phyloP scores from a whole-genome alignment of 2,797 vertebrate species.

The Lepilemur septentrionalis region DNA sequence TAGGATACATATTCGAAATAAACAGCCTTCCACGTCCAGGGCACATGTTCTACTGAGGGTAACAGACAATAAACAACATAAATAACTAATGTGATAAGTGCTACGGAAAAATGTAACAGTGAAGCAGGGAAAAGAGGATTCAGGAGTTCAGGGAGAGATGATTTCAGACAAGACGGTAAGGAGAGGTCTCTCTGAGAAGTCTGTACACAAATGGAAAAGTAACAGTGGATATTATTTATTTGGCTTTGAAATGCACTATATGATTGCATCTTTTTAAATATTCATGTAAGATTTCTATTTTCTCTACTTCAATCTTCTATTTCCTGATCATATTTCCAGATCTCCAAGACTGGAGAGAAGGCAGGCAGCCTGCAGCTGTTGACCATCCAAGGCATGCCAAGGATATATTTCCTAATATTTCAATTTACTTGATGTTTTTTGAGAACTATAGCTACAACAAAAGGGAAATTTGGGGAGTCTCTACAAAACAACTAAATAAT shows the following conservation, averaged over 20 bases:
- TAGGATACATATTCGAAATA: accelerated
- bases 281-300: not conserved
- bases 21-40: not conserved
- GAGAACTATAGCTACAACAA: not conserved
- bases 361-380: not conserved
- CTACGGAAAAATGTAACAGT: not conserved
- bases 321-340: not conserved
- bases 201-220: not conserved
- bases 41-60: not conserved
- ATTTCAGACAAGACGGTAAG: not conserved
- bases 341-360: not conserved
- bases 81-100: not conserved
- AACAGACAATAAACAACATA: not conserved
- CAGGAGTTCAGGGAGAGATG: not conserved
- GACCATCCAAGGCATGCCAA: not conserved
- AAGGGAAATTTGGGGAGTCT: slow-evolving; percentile 25
- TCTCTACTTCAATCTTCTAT: not conserved
- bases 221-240: not conserved
- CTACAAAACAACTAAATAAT: slow-evolving; percentile 18
- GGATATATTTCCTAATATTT: not conserved
- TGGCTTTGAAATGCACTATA: not conserved
- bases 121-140: not conserved
- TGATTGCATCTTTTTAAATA: not conserved
- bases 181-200: not conserved
- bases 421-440: not conserved